Percentiles rank a stretch among this genome's conserved stretches.
Evolutionary conservation across 1,140 invertebrate species (phyloP).

Genomic region (Tetranychus cinnabarinus): DNA sequence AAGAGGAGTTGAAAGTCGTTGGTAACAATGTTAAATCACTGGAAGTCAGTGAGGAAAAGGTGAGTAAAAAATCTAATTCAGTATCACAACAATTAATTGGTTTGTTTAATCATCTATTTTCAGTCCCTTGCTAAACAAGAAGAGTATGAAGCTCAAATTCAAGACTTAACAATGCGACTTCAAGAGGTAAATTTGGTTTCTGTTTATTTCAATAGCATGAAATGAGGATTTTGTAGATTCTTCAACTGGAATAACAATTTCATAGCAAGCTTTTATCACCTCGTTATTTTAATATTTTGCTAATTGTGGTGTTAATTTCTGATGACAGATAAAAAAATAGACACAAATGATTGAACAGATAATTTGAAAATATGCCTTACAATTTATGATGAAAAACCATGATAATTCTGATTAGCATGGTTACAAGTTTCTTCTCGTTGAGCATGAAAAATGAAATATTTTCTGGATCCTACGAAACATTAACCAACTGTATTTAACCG

Average conservation of each 20-base stretch:
- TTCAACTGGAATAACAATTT: too few relatives aligned
- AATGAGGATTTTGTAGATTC: too few relatives aligned
- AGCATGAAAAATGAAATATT: neutral
- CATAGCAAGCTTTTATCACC: neutral
- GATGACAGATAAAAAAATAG: neutral
- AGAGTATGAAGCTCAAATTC: constrained; percentile 99
- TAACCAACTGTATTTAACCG: too few relatives aligned
- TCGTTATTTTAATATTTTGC: too few relatives aligned
- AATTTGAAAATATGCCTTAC: neutral
- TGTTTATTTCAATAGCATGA: neutral
- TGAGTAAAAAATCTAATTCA: constrained; percentile 24
- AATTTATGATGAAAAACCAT: neutral
- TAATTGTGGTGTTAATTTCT: too few relatives aligned
- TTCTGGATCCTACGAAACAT: too few relatives aligned
- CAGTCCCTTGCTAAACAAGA: constrained; percentile 50
- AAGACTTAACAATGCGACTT: constrained; percentile 89
- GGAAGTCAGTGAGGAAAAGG: constrained; percentile 98
- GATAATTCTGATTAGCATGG: too few relatives aligned
- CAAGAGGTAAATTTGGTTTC: constrained; percentile 20
- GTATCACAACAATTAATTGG: neutral
- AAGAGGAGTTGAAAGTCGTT: constrained; percentile 94
- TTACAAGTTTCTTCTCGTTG: too few relatives aligned
- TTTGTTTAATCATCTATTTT: neutral
- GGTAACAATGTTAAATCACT: constrained; percentile 99
- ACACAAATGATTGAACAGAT: too few relatives aligned